Conservation (phyloP, 2,888 invertebrate genomes). For the Oasisia sp. region DNA sequence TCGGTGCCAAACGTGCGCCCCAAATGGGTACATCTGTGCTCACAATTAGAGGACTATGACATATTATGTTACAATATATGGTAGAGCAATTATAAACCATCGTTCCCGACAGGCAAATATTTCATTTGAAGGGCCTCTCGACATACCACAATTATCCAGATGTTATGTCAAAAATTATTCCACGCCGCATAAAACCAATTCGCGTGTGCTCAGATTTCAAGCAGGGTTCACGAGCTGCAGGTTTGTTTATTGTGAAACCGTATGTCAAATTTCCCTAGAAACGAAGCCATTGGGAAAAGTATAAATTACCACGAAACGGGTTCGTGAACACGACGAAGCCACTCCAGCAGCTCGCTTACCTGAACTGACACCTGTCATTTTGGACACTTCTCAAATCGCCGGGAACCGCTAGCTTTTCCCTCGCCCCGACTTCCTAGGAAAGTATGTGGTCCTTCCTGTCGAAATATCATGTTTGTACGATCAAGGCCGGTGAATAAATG, state of each 20-base stretch:
- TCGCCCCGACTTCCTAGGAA: conserved; percentile 17
- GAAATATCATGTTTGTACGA: conserved; percentile 3
- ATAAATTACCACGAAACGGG: background rate
- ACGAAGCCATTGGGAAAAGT: background rate
- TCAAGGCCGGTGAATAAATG: background rate
- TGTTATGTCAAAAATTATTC: conserved; percentile 6
- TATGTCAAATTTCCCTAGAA: conserved; percentile 17
- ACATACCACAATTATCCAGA: conserved; percentile 17
- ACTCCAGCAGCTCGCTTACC: background rate
- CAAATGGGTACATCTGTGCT: background rate
- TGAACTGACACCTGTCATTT: conserved; percentile 17
- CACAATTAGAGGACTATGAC: background rate
- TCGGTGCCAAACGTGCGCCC: background rate
- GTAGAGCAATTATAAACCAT: background rate
- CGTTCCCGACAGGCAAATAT: background rate
- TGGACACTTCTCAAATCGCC: conserved; percentile 13
- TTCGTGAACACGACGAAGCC: background rate
- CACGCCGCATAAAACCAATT: background rate
- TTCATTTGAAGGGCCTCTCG: background rate
- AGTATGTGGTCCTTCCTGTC: conserved; percentile 1
- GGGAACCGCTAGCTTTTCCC: conserved; percentile 10
- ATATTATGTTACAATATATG: background rate
- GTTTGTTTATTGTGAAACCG: conserved; percentile 12
- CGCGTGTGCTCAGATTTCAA: background rate
- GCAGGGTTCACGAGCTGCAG: background rate